Percentiles rank a stretch among this genome's conserved stretches.
Evolutionary conservation across 1,140 invertebrate genomes (phyloP).

Genomic region (Drosophila lacertosa): DNA sequence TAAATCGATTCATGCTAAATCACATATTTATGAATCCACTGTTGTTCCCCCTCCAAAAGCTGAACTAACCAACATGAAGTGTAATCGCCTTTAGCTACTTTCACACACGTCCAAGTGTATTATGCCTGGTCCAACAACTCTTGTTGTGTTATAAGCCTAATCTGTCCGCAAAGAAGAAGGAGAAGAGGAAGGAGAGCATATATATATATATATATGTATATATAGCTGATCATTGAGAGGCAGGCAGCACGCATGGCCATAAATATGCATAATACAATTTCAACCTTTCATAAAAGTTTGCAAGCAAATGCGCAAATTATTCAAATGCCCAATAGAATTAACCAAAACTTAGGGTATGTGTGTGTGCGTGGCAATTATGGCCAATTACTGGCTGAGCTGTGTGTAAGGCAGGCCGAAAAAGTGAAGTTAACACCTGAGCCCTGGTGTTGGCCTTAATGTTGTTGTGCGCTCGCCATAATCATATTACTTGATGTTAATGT

Average conservation of each 20-base stretch:
- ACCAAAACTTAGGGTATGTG: conserved; percentile 34
- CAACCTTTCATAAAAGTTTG: conserved; percentile 72
- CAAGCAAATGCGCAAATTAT: conserved; percentile 79
- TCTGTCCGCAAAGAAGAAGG: not conserved
- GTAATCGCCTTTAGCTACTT: conserved; percentile 3
- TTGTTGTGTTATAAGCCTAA: conserved; percentile 13
- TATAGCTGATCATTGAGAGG: conserved; percentile 34
- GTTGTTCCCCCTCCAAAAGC: not conserved
- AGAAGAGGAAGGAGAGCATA: not conserved
- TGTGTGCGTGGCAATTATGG: conserved; percentile 57
- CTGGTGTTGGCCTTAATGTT: conserved; percentile 57
- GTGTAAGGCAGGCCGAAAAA: conserved; percentile 61
- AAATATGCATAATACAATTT: conserved; percentile 80
- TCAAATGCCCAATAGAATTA: conserved; percentile 76
- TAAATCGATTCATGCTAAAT: not conserved
- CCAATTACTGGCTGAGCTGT: conserved; percentile 54
- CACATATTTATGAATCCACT: conserved; percentile 5
- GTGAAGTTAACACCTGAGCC: conserved; percentile 50
- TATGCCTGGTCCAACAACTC: conserved; percentile 6
- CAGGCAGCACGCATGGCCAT: conserved; percentile 48
- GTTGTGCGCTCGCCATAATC: conserved; percentile 66
- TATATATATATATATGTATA: conserved; percentile 9
- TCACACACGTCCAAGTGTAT: not conserved
- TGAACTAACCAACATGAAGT: not conserved
- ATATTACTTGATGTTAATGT: conserved; percentile 68